These are phyloP conservation scores for Merops nubicus DNA, from an alignment of 2,113 vertebrate species.

Conservation along the genomic window DNA sequence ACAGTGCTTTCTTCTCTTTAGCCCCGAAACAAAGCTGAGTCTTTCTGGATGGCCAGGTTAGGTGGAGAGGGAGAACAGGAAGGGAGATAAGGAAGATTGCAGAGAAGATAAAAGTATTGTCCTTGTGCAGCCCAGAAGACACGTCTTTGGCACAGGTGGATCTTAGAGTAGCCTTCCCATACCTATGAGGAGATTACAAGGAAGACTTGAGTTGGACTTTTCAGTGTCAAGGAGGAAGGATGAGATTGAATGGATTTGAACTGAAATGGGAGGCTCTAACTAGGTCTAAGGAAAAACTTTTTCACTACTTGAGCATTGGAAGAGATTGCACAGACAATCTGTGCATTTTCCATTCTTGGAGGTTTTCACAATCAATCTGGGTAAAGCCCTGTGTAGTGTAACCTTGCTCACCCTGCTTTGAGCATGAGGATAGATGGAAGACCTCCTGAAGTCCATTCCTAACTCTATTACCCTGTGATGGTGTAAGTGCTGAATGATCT, in stretches of 20 bases:
- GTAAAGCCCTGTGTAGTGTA: not conserved
- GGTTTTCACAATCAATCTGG: not conserved
- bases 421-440: not conserved
- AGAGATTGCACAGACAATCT: not conserved
- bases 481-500: not conserved
- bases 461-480: not conserved
- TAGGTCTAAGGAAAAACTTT: not conserved
- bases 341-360: not conserved
- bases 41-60: not conserved
- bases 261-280: not conserved
- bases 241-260: not conserved
- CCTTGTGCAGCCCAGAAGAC: not conserved
- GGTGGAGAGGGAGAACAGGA: not conserved
- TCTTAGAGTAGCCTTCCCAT: not conserved
- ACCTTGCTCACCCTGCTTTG: not conserved
- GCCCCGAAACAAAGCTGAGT: not conserved
- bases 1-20: not conserved
- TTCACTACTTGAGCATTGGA: not conserved
- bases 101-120: not conserved
- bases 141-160: rapidly evolving
- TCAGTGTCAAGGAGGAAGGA: not conserved
- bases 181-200: not conserved
- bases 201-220: not conserved
- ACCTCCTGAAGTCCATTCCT: not conserved
- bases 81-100: not conserved